Percentiles rank a stretch among this genome's conserved stretches.
Conservation (phyloP, 2,888 invertebrate genomes). For the Aromia moschata region DNA sequence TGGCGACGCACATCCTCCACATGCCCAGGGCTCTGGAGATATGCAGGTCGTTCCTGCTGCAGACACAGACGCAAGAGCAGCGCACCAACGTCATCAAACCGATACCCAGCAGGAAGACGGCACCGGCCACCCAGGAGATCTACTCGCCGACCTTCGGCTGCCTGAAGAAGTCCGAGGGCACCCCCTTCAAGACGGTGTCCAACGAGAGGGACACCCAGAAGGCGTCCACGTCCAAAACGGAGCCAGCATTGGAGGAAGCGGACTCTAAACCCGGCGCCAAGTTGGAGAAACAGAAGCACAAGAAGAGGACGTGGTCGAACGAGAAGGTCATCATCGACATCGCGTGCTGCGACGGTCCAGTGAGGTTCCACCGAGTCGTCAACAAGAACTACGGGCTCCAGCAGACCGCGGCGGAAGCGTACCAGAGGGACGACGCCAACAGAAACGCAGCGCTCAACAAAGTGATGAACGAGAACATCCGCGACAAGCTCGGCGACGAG, state of each 20-base stretch:
- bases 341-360: constrained; percentile 93
- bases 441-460: constrained; percentile 58
- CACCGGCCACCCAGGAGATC: constrained; percentile 38
- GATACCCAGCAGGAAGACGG: constrained; percentile 47
- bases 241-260: constrained; percentile 18
- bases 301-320: constrained; percentile 38
- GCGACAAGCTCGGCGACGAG: constrained; percentile 54
- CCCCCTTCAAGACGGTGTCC: constrained; percentile 53
- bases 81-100: constrained; percentile 37
- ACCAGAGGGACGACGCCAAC: constrained; percentile 48
- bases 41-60: constrained; percentile 71
- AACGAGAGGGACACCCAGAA: constrained; percentile 30
- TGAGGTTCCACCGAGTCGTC: constrained; percentile 83
- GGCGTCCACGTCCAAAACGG: constrained; percentile 46
- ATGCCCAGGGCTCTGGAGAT: constrained; percentile 78
- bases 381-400: constrained; percentile 79
- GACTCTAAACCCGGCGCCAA: constrained; percentile 30
- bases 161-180: constrained; percentile 56
- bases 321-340: constrained; percentile 79
- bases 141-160: constrained; percentile 41
- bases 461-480: constrained; percentile 61
- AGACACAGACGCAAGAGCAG: constrained; percentile 59
- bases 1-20: constrained; percentile 77
- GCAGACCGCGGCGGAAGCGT: constrained; percentile 44
- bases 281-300: constrained; percentile 40